Evolutionary conservation across 1,140 invertebrate species (phyloP), one percentile per base, ranked within the genome.

Genomic region (Drosophila equinoxialis): DNA sequence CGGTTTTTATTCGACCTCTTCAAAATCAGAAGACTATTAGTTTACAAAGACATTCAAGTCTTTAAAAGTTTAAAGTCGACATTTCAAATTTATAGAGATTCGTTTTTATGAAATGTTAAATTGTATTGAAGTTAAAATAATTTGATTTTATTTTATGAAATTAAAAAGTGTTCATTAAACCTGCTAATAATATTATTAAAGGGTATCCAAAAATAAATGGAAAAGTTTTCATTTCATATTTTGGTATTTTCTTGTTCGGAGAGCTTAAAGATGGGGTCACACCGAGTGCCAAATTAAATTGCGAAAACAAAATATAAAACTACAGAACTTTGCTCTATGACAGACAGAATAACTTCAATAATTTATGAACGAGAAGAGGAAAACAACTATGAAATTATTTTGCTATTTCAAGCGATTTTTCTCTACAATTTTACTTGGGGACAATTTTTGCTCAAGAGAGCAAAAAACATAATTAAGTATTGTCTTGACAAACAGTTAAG

Each of bases 391-490:
- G 68, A 80, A 85, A 86, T 85, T 83, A 87, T 86, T 85, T 85
- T 85, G 79, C 77, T 82, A 85, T 85, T 85, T 82, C 57, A 54
- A 85, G 68, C 81, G 77, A 86, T 86, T 86, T 86, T 87, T 87
- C 83, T 75, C 76, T 60, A 8, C 17, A 55, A n/a, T 11, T 37
- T 69, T 69, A 11, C 45, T 23, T 55, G 17, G 62, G 41, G 35
- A 70, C 79, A 87, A 87, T 58, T 86, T 48, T 51, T 86, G 72
- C 26, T 59, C 65, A 64, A 41, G 65, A 65, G 55, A 71, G 58
- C 73, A 71, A 69, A 82, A 86, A 82, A 83, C 84, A 86, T 86
- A 86, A 86, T 86, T 86, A 86, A 87, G 82, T 86, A 84, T 82
- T 82, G 83, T 87, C 83, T 83, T 83, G 81, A 70, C 82, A 86